Base-by-base conservation (phyloP, 2,888 invertebrate genomes). In the Chrysolina americana region DNA sequence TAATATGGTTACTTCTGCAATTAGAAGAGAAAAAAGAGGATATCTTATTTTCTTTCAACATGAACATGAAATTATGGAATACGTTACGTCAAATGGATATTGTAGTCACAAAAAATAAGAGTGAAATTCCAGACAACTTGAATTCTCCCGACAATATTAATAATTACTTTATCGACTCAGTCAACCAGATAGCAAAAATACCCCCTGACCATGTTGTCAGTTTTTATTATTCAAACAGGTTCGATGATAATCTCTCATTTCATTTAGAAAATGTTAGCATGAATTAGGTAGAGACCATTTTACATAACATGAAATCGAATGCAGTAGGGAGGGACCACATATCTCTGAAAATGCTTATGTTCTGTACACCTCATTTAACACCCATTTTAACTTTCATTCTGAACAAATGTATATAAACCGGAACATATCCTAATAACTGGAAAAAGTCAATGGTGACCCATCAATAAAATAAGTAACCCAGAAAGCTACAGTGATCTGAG, bases 41-140 rank as follows among this genome's bases (percentile, higher is more conserved):
- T 64, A 64, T 15, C 41, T 41, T 4, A 64, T 5, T 11, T 64
- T 17, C 15, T 17, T 64, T 41, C 41, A 64, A 41, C 15, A 23
- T 19, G 41, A 41, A 4, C 11, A 64, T 17, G 44, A 64, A 64
- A 64, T 13, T 64, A 15, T 64, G 64, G 50, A 65, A 50, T 15
- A 21, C 44, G 6, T 53, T 53, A 41, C 71, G 72, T 36, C 13
- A 19, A 28, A 28, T 28, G 28, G 28, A 28, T 5, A 28, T 28
- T 28, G 28, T 28, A 28, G 2, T 28, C 2, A 62, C 56, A 44
- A 10, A 41, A 71, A n/a, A 36, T 41, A 50, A 68, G 28, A 17
- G 15, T 41, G 41, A 6, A 2, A 64, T 64, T 17, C 64, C 41
- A 13, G 64, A 64, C 2, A 11, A 2, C 6, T 21, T 64, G 11